Base-by-base conservation (phyloP, 2,797 vertebrate genomes). In the Sebastes cheni region DNA sequence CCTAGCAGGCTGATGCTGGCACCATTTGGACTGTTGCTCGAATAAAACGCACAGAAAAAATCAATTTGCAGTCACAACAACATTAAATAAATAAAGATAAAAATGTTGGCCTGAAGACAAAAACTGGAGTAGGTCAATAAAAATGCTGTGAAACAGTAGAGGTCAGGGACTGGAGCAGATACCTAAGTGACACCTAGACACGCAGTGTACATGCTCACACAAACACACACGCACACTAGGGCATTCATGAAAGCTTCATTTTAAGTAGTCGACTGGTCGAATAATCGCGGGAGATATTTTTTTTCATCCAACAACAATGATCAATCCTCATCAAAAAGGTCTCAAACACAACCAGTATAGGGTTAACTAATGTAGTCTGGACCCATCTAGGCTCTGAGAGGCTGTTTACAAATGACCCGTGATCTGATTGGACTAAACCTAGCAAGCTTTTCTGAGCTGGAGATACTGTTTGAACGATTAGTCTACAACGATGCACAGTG, bases 111-210 rank as follows among this genome's bases (percentile, higher is more conserved):
- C 39, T 16, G 50, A 66, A 80, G 75, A 72, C 64, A 81, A 82
- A 77, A 80, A 70, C 30, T 65, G 34, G 64, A 79, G 68, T 60
- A 67, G 72, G 72, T 83, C 82, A 84, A 71, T 73, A 74, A 36
- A 36, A 36, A 46, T 2, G 9, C 67, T 81, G 46, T 73, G 36
- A 72, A 72, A 81, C 36, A 77, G 34, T 58, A 66, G 84, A 87
- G 83, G 82, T 86, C 80, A 80, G 23, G 3, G 4, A 67, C 25
- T 70, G 34, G 50, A 75, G 56, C 42, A 72, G 46, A 68, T 42
- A 71, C 71, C 61, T 70, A 30, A 13, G 46, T 85, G 72, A 86
- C 77, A 77, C 22, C 34, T 76, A 74, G 34, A 85, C 29, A 39
- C 32, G 13, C 10, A 29, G 13, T 23, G 5, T n/a, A 54, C 69